phyloP scores from a whole-genome alignment of 1,140 invertebrate species.

The Dryas iulia region DNA sequence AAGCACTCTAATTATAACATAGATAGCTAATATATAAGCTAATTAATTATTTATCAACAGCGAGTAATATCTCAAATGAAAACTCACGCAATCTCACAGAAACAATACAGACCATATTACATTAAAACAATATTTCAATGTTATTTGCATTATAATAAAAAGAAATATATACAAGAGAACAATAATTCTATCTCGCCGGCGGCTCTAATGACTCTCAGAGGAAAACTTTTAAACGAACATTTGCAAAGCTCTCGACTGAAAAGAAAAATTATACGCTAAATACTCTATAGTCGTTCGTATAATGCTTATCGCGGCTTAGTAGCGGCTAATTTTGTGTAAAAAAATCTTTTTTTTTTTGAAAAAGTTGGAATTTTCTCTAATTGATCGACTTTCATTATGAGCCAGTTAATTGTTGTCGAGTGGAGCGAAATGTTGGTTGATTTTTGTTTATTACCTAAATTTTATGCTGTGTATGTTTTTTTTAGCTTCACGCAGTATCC shows the following conservation, averaged over 20 bases:
- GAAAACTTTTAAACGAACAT: constrained; percentile 5
- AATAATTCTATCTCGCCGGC: not conserved
- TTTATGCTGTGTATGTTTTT: no score
- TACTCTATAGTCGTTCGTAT: not conserved
- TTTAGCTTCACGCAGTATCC: no score
- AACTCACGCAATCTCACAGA: no score
- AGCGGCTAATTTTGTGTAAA: not conserved
- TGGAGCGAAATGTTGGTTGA: no score
- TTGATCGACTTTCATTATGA: not conserved
- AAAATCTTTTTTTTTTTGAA: constrained; percentile 3
- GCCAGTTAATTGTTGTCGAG: not conserved
- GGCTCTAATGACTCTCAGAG: constrained; percentile 10
- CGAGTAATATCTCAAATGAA: no score
- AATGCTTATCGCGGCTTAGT: not conserved
- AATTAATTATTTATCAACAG: no score
- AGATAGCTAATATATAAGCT: no score
- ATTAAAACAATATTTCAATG: not conserved
- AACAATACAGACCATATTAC: not conserved
- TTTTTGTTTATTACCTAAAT: not conserved
- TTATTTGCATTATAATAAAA: not conserved
- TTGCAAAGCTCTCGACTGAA: not conserved
- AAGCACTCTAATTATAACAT: no score
- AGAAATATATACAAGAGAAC: not conserved
- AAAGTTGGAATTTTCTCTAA: not conserved
- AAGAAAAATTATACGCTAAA: not conserved